These are phyloP conservation scores for Ferdinandea cuprea DNA, from an alignment of 2,888 invertebrate species.

Conservation along the genomic window DNA sequence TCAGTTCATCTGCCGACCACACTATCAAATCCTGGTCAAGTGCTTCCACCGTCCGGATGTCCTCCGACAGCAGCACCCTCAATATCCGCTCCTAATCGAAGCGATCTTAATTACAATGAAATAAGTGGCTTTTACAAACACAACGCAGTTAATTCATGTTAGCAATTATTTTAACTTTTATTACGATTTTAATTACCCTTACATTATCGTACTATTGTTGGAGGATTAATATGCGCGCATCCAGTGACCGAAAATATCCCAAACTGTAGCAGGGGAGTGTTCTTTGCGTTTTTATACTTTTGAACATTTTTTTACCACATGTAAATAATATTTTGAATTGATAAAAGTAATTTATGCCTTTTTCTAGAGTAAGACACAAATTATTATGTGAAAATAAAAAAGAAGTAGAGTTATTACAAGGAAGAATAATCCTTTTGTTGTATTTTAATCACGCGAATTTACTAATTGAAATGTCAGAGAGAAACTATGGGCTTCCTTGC, in stretches of 20 bases:
- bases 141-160: slow-evolving; percentile 79
- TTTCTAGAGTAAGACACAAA: slow-evolving; percentile 53
- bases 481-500: neutral
- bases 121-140: slow-evolving; percentile 75
- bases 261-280: neutral
- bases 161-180: slow-evolving; percentile 76
- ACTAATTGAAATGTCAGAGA: slow-evolving; percentile 19
- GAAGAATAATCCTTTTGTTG: slow-evolving; percentile 42
- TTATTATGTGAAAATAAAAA: slow-evolving; percentile 56
- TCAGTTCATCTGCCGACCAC: slow-evolving; percentile 82
- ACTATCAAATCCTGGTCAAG: slow-evolving; percentile 78
- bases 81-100: slow-evolving; percentile 75
- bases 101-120: slow-evolving; percentile 78
- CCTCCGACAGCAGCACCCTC: slow-evolving; percentile 29
- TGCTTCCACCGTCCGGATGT: slow-evolving; percentile 32
- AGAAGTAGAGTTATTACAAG: slow-evolving; percentile 52
- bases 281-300: slow-evolving; percentile 56
- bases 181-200: slow-evolving; percentile 68
- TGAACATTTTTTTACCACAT: slow-evolving; percentile 64
- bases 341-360: slow-evolving; percentile 69
- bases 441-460: slow-evolving; percentile 50
- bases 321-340: too few species aligned
- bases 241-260: slow-evolving; percentile 17
- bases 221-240: slow-evolving; percentile 39
- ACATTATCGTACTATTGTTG: slow-evolving; percentile 54